Evolutionary conservation across 30 jellyfish, hydroid and myxozoan genomes (phyloP).

Genomic region (Phacellophora camtschatica): DNA sequence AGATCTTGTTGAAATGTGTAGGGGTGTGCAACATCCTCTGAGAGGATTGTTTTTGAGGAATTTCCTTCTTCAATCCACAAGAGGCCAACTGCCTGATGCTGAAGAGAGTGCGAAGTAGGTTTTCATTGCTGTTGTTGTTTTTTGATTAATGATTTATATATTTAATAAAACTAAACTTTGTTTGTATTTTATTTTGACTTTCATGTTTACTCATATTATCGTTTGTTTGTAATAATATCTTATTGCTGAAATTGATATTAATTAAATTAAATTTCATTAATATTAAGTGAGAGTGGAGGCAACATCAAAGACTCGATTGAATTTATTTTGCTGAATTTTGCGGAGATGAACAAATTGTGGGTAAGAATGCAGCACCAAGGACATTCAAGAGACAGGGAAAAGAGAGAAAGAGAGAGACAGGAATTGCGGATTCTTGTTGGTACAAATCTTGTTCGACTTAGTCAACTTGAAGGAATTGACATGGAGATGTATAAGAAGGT

Average conservation of each 20-base stretch:
- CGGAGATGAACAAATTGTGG: conserved; percentile 99
- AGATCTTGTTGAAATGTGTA: conserved; percentile 98
- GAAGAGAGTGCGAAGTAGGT: conserved; percentile 49
- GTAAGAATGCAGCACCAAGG: conserved; percentile 99
- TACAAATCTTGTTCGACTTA: conserved; percentile 86
- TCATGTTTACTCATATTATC: too few species aligned
- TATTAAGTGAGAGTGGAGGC: conserved; percentile 83
- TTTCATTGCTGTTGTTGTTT: neutral
- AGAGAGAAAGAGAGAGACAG: conserved; percentile 92
- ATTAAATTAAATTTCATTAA: too few species aligned
- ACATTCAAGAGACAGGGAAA: conserved; percentile 85
- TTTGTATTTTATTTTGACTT: too few species aligned
- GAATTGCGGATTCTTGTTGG: conserved; percentile 93
- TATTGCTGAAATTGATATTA: too few species aligned
- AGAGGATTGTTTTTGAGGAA: conserved; percentile 92
- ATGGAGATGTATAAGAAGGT: conserved; percentile 90
- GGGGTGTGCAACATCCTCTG: conserved; percentile 98
- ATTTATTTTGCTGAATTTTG: conserved; percentile 88
- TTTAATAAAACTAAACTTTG: too few species aligned
- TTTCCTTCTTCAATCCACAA: conserved; percentile 88
- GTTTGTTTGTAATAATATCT: too few species aligned
- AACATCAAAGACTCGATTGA: conserved; percentile 90
- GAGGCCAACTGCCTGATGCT: conserved; percentile 93
- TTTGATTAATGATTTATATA: neutral
- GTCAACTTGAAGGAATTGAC: conserved; percentile 96